Conservation (phyloP, 2,113 vertebrate genomes). For the Burhinus bistriatus region DNA sequence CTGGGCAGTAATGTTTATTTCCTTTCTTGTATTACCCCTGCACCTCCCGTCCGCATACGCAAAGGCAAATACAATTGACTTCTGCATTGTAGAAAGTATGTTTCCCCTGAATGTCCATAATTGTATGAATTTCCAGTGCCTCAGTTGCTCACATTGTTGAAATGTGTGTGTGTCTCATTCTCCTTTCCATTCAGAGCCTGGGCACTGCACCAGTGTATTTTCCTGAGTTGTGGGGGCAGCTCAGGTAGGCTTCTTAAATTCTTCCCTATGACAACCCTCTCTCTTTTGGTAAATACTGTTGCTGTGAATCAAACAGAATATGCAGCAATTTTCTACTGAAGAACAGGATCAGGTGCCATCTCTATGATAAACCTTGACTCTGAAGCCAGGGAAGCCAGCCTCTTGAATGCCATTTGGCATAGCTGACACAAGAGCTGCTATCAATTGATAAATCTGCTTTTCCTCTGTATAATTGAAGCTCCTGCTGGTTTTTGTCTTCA, state of each 20-base stretch:
- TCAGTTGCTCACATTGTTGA: neutral
- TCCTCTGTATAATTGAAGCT: neutral
- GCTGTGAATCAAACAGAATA: neutral
- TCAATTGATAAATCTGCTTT: neutral
- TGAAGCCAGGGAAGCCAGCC: neutral
- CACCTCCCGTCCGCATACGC: rapidly evolving
- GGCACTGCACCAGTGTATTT: neutral
- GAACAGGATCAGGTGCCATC: neutral
- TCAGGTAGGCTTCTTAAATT: neutral
- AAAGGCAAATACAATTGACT: neutral
- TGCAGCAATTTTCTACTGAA: neutral
- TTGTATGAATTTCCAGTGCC: neutral
- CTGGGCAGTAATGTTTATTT: neutral
- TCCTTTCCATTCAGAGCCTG: neutral
- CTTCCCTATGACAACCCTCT: neutral
- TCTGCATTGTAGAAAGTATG: neutral
- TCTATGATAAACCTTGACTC: neutral
- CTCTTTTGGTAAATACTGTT: neutral
- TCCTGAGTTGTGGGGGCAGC: neutral
- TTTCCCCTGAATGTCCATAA: neutral
- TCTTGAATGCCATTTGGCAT: neutral
- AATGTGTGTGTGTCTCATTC: neutral
- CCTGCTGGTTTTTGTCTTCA: neutral
- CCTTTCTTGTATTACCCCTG: neutral
- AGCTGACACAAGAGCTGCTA: neutral